phyloP scores from a whole-genome alignment of 2,797 vertebrate species.

The Anolis apletophallus region DNA sequence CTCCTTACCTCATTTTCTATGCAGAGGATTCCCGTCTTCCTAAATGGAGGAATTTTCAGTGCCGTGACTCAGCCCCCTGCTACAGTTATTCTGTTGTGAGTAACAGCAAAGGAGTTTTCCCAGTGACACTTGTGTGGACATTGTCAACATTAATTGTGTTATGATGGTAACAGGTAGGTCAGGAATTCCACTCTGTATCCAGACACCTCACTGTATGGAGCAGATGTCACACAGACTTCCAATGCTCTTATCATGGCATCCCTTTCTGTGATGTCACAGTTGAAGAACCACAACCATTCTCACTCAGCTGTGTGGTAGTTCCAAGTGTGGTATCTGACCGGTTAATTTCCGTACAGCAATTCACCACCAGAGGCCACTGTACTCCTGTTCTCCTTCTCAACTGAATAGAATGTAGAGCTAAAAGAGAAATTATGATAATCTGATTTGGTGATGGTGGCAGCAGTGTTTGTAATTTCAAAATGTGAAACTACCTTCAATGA shows the following conservation, averaged over 20 bases:
- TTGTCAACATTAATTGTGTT: neutral
- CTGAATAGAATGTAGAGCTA: no score
- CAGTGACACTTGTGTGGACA: neutral
- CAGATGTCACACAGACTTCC: neutral
- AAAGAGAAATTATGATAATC: neutral
- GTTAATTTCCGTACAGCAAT: neutral
- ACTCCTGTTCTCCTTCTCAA: neutral
- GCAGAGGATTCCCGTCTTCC: no score
- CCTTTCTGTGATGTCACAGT: neutral
- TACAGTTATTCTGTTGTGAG: neutral
- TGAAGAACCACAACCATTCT: neutral
- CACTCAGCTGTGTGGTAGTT: neutral
- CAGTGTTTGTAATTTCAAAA: no score
- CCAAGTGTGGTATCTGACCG: no score
- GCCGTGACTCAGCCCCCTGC: no score
- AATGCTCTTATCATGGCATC: neutral
- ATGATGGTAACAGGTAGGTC: neutral
- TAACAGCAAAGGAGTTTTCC: neutral
- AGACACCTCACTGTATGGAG: no score
- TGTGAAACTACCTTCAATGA: no score
- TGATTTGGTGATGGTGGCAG: no score
- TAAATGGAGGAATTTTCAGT: no score
- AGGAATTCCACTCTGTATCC: neutral
- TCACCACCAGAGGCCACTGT: neutral
- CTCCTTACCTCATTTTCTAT: no score